These are phyloP conservation scores for Hemitrygon akajei DNA, from an alignment of 2,797 vertebrate species.

Conservation along the genomic window DNA sequence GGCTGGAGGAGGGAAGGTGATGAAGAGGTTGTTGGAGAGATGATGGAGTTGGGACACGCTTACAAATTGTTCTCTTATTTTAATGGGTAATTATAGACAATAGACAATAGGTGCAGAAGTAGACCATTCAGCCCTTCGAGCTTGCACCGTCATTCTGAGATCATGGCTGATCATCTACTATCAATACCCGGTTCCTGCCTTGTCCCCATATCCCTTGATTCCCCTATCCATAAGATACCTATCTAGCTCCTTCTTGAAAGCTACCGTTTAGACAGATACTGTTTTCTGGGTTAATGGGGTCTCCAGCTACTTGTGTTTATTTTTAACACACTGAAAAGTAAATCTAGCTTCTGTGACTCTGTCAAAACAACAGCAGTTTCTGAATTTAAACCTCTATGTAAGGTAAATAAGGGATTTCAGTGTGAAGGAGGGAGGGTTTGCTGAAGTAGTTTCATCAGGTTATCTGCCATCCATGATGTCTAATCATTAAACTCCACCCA, in stretches of 20 bases:
- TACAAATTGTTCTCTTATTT: background rate
- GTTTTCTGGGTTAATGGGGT: background rate
- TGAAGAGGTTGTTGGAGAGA: background rate
- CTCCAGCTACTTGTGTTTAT: background rate
- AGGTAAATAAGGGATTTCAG: background rate
- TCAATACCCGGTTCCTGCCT: too few species aligned
- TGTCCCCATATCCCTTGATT: too few species aligned
- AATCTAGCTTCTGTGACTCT: background rate
- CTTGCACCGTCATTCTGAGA: too few species aligned
- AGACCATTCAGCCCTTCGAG: too few species aligned
- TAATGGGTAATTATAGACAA: background rate
- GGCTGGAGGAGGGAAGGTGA: background rate
- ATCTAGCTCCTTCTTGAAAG: too few species aligned
- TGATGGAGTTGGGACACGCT: background rate
- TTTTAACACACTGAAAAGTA: background rate
- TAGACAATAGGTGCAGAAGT: too few species aligned
- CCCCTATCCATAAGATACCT: too few species aligned
- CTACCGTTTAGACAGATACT: too few species aligned
- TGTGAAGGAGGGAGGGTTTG: background rate
- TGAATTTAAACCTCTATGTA: background rate
- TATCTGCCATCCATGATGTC: background rate
- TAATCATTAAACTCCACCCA: background rate
- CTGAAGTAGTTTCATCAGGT: background rate
- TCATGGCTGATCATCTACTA: too few species aligned
- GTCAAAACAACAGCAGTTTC: background rate